Evolutionary conservation across 2,888 invertebrate species (phyloP).

Genomic region (Toxonevra muliebris): DNA sequence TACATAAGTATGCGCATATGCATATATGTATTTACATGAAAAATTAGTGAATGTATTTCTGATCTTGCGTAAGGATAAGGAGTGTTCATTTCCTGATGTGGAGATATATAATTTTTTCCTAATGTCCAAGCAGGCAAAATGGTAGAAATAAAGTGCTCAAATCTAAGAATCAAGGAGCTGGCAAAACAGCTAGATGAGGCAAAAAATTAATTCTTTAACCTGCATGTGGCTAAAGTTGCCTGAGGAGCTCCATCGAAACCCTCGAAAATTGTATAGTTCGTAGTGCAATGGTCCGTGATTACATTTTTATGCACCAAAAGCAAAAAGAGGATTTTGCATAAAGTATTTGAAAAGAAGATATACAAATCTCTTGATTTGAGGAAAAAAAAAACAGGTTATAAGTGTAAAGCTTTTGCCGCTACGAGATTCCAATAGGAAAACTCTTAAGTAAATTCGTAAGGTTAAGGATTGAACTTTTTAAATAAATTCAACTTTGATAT

Average conservation of each 20-base stretch:
- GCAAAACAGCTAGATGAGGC: slow-evolving; percentile 96
- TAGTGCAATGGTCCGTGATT: slow-evolving; percentile 97
- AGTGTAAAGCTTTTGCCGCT: slow-evolving; percentile 90
- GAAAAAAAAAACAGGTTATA: slow-evolving; percentile 95
- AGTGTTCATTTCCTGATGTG: too few species aligned
- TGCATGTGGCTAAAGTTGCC: slow-evolving; percentile 97
- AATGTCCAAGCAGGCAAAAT: too few species aligned
- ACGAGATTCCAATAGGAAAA: slow-evolving; percentile 86
- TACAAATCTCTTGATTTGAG: slow-evolving; percentile 97
- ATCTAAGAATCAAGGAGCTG: slow-evolving; percentile 94
- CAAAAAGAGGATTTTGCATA: slow-evolving; percentile 97
- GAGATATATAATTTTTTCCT: too few species aligned
- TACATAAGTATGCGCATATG: background rate
- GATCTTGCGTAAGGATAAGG: too few species aligned
- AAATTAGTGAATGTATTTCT: too few species aligned
- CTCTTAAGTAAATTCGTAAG: slow-evolving; percentile 89
- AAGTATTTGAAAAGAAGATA: slow-evolving; percentile 94
- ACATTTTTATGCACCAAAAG: slow-evolving; percentile 99
- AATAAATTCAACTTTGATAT: background rate
- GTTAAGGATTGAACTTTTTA: slow-evolving; percentile 83
- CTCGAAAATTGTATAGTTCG: slow-evolving; percentile 98
- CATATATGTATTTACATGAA: background rate
- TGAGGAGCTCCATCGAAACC: slow-evolving; percentile 98
- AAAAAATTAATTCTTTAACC: slow-evolving; percentile 93
- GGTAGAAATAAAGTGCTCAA: slow-evolving; percentile 97